Evolutionary conservation across 2,888 invertebrate genomes (phyloP).

Genomic region (Calliphora vomitoria): DNA sequence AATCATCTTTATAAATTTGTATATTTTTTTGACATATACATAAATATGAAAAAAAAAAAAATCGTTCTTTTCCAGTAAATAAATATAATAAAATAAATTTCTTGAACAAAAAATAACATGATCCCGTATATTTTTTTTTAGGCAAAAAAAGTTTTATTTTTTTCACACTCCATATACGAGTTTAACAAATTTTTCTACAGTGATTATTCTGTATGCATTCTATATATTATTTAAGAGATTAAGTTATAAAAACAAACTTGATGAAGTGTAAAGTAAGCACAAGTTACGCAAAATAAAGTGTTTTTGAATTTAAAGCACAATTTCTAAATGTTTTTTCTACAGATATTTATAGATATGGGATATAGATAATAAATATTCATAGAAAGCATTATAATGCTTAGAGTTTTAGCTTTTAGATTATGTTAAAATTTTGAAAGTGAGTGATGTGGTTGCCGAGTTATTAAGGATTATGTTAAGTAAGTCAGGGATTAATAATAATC

Average conservation of each 20-base stretch:
- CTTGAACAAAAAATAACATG: not conserved
- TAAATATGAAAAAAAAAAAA: not conserved
- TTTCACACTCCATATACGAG: not conserved
- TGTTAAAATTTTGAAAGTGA: not conserved
- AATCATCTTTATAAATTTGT: slow-evolving; percentile 52
- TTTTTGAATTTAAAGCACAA: slow-evolving; percentile 26
- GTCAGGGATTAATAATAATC: slow-evolving; percentile 51
- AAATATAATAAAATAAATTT: slow-evolving; percentile 17
- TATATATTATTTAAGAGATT: slow-evolving; percentile 43
- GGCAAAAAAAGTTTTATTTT: not conserved
- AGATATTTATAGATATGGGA: slow-evolving; percentile 20
- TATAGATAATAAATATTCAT: slow-evolving; percentile 5
- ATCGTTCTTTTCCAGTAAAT: not conserved
- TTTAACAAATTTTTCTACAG: not conserved
- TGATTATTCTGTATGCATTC: slow-evolving; percentile 16
- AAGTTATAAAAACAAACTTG: slow-evolving; percentile 59
- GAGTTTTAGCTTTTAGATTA: not conserved
- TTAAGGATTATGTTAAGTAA: slow-evolving; percentile 1
- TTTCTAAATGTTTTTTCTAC: not conserved
- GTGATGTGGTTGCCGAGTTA: not conserved
- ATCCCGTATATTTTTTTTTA: slow-evolving; percentile 13
- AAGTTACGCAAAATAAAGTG: slow-evolving; percentile 26
- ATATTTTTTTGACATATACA: slow-evolving; percentile 29
- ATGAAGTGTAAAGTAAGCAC: slow-evolving; percentile 66
- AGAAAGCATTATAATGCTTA: not conserved